phyloP scores from a whole-genome alignment of 2,888 invertebrate genomes.

The Protonemura montana region DNA sequence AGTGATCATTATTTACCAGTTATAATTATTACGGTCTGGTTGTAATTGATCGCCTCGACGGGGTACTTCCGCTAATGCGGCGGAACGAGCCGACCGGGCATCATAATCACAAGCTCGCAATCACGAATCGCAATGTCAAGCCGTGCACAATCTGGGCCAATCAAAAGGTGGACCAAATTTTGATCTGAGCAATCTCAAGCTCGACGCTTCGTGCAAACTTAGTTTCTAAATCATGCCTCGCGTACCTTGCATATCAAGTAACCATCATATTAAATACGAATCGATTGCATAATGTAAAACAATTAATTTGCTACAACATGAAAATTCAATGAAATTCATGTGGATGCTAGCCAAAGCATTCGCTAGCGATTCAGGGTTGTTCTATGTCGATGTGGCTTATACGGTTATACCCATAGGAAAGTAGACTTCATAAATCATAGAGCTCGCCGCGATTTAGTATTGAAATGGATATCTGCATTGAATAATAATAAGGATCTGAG shows the following conservation, averaged over 20 bases:
- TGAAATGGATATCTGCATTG: constrained; percentile 12
- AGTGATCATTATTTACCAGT: neutral
- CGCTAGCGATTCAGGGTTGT: neutral
- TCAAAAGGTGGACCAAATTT: too few species aligned
- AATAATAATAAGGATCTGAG: neutral
- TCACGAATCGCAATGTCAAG: too few species aligned
- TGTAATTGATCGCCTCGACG: neutral
- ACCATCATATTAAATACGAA: neutral
- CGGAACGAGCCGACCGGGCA: neutral
- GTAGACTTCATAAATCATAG: neutral
- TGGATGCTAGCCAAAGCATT: neutral
- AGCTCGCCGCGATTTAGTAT: neutral
- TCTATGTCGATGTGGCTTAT: neutral
- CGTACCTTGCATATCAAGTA: neutral
- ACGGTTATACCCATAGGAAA: neutral
- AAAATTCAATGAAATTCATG: neutral
- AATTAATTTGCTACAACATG: neutral
- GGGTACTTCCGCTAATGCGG: neutral
- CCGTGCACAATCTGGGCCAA: too few species aligned
- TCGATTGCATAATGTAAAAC: neutral
- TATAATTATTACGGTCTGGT: neutral
- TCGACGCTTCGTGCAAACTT: too few species aligned
- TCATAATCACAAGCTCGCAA: too few species aligned
- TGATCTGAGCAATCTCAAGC: too few species aligned
- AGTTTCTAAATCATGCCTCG: neutral